Conservation (phyloP, 2,113 vertebrate species). For the Perca schrenkii region DNA sequence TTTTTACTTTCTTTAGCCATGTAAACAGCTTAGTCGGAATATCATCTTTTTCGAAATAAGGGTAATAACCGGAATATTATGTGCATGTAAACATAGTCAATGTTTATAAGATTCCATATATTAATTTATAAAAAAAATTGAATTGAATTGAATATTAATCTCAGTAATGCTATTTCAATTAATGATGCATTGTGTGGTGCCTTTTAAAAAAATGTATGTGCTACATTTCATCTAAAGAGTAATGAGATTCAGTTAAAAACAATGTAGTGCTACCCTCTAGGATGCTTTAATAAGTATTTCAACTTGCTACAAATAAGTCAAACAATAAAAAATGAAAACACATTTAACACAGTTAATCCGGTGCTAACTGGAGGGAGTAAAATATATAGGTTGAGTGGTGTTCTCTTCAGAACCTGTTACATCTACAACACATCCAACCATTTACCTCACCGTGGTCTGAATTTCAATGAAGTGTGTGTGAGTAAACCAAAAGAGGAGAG, state of each 20-base stretch:
- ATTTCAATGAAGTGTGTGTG: conserved; percentile 53
- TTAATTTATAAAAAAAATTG: too few species aligned
- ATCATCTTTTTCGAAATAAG: too few species aligned
- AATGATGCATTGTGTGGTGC: conserved; percentile 2
- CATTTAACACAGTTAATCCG: not conserved
- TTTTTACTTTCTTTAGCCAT: too few species aligned
- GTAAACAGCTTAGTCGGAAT: too few species aligned
- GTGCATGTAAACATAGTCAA: too few species aligned
- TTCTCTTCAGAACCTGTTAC: conserved; percentile 11
- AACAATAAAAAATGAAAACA: not conserved
- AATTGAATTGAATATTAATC: not conserved
- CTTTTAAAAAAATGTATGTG: not conserved
- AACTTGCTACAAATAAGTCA: not conserved
- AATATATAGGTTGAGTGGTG: not conserved
- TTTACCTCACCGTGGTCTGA: conserved; percentile 27
- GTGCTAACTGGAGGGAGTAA: not conserved
- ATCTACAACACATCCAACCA: conserved; percentile 11
- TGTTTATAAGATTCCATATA: not conserved
- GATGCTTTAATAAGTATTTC: not conserved
- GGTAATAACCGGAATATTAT: too few species aligned
- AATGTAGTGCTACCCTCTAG: not conserved
- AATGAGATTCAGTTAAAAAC: not conserved
- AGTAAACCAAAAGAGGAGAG: conserved; percentile 25
- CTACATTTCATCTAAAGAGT: conserved; percentile 2
- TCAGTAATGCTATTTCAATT: conserved; percentile 13